Conservation (phyloP, 2,797 vertebrate species). For the Mastacembelus armatus region DNA sequence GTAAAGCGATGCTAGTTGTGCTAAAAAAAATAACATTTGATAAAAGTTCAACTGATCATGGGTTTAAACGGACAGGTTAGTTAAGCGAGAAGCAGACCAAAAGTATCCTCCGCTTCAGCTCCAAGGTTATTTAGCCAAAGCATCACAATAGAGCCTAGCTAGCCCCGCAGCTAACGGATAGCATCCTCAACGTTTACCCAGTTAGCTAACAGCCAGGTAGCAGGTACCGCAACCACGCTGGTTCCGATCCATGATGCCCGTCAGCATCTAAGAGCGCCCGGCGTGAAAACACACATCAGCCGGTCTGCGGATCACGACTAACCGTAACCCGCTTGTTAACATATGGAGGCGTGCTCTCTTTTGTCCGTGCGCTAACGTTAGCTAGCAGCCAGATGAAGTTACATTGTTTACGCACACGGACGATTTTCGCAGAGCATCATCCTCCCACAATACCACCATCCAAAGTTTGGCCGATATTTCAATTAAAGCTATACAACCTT, state of each 20-base stretch:
- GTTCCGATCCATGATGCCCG: conserved; percentile 37
- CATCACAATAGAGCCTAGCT: conserved; percentile 79
- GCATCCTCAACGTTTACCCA: conserved; percentile 60
- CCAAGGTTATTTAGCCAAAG: conserved; percentile 84
- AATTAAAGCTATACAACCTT: conserved; percentile 79
- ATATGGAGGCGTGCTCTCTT: conserved; percentile 75
- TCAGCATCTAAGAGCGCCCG: not conserved
- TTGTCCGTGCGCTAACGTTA: conserved; percentile 80
- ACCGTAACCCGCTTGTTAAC: conserved; percentile 40
- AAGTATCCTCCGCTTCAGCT: conserved; percentile 20
- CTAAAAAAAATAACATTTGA: conserved; percentile 2
- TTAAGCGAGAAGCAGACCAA: not conserved
- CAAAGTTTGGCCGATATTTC: conserved; percentile 80
- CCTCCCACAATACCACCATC: conserved; percentile 73
- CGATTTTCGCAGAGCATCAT: conserved; percentile 77
- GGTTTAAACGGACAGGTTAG: not conserved
- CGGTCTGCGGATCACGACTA: conserved; percentile 16
- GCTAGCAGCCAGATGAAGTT: conserved; percentile 81
- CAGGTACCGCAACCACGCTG: conserved; percentile 66
- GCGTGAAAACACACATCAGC: conserved; percentile 22
- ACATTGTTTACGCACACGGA: conserved; percentile 82
- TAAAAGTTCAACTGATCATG: not conserved
- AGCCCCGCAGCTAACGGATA: conserved; percentile 67
- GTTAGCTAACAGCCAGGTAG: conserved; percentile 67
- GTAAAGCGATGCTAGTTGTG: conserved; percentile 51